Percentiles rank a stretch among this genome's conserved stretches.
These are phyloP conservation scores for Sphenodon punctatus DNA, from an alignment of 2,797 vertebrate genomes.

Conservation along the genomic window DNA sequence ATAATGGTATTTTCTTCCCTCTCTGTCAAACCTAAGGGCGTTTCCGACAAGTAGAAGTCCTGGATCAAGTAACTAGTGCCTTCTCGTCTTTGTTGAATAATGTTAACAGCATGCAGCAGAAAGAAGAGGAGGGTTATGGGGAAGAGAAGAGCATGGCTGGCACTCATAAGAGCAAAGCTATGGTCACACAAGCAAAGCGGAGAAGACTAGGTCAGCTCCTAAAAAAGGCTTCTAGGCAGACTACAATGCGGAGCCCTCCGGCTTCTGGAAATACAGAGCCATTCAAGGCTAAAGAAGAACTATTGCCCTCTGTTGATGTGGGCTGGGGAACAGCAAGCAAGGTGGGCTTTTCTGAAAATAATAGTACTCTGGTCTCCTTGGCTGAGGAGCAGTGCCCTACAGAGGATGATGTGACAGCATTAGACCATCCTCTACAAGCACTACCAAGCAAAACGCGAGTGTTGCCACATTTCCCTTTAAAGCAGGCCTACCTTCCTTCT, in stretches of 20 bases:
- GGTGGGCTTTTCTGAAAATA: neutral
- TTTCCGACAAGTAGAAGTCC: constrained; percentile 82
- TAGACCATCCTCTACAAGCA: neutral
- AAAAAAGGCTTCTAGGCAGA: constrained; percentile 74
- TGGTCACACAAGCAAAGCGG: constrained; percentile 36
- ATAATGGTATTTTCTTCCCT: constrained; percentile 3
- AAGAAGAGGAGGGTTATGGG: neutral
- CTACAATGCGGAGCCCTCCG: neutral
- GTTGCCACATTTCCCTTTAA: neutral
- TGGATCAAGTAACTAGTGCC: constrained; percentile 80
- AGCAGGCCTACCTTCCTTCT: neutral
- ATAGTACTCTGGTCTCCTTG: constrained; percentile 23
- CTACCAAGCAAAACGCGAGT: neutral
- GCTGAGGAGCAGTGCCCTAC: constrained; percentile 46
- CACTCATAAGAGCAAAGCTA: neutral
- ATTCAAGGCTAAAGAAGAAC: neutral
- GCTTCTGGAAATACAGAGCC: neutral
- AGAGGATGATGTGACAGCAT: neutral
- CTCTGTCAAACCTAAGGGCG: constrained; percentile 70
- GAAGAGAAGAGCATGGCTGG: neutral
- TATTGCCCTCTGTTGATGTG: neutral
- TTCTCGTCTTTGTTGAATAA: constrained; percentile 78
- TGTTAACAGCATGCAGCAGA: constrained; percentile 32
- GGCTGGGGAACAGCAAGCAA: neutral
- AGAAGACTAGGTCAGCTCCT: constrained; percentile 73